Percentiles rank a stretch among this genome's conserved stretches.
Conservation (phyloP, 2,888 invertebrate genomes). For the Plagiodera versicolora region DNA sequence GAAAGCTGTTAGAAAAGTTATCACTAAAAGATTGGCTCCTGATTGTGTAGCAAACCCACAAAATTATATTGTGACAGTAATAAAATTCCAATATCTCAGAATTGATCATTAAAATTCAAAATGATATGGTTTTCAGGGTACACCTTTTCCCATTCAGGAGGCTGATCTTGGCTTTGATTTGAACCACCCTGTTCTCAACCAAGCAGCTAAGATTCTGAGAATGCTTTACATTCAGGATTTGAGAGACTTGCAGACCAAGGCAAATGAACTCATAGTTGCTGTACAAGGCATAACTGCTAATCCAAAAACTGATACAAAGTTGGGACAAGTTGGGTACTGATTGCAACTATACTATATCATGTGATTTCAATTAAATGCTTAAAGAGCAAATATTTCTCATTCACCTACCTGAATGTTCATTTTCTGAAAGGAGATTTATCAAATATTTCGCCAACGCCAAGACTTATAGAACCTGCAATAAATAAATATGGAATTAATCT, state of each 20-base stretch:
- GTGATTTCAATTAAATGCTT: background rate
- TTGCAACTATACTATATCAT: constrained; percentile 6
- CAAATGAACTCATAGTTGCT: constrained; percentile 91
- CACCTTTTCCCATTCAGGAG: constrained; percentile 70
- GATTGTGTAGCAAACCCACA: constrained; percentile 62
- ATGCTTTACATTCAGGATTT: constrained; percentile 83
- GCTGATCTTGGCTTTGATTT: constrained; percentile 68
- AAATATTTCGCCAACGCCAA: constrained; percentile 50
- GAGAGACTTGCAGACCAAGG: constrained; percentile 84
- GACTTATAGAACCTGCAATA: constrained; percentile 43
- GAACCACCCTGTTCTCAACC: constrained; percentile 66
- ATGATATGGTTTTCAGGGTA: constrained; percentile 60
- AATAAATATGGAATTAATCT: constrained; percentile 10
- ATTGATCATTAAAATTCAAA: background rate
- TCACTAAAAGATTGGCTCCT: constrained; percentile 62
- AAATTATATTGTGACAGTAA: constrained; percentile 52
- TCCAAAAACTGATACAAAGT: constrained; percentile 92
- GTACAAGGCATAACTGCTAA: constrained; percentile 93
- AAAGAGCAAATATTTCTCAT: background rate
- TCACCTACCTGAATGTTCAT: constrained; percentile 7
- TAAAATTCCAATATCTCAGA: background rate
- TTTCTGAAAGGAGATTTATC: constrained; percentile 47
- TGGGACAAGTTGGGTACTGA: constrained; percentile 87
- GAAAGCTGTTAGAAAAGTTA: constrained; percentile 67
- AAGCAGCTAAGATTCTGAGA: constrained; percentile 76